Evolutionary conservation across 1,140 invertebrate genomes (phyloP), one percentile per base, ranked within the genome.

Genomic region (Euura saliciscinereae): DNA sequence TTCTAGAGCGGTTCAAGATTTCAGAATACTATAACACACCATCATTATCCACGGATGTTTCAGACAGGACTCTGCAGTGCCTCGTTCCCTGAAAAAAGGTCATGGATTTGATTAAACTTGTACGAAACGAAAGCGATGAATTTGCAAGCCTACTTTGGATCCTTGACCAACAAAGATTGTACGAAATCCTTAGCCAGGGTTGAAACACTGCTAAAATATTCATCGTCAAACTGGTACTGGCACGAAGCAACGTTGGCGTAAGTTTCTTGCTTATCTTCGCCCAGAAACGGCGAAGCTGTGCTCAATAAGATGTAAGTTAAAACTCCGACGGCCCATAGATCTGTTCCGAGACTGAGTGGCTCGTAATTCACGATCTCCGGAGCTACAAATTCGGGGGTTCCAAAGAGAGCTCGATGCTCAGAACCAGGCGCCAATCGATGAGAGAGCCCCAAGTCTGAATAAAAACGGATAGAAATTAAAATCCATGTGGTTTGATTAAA

Each of bases 331-430:
- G 91, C 91, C 91, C 92, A 93, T 86, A 93, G 90, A 81, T 93
- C 92, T 45, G 92, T 92, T 73, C 89, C 87, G 11, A 92, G 84
- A 76, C 88, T 89, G 28, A 93, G 87, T 43, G 92, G 91, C 80
- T 93, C 92, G 79, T 93, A 93, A 83, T 91, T 91, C 28, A 93
- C 86, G 69, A 93, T 90, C 88, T 93, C 92, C 66, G 92, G 92
- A 10, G 92, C 92, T 84, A 88, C 77, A 83, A 89, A 86, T 80
- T 92, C 90, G 3, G 91, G 91, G 73, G 89, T 90, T 70, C 90
- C 91, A 80, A 90, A 91, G 46, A 90, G 78, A 64, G 89, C 86
- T 76, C 89, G 82, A 43, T 90, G 84, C 77, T 90, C 85, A 44
- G 87, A 89, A 82, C 87, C 81, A 87, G 83, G 91, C 69, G 84